Percentiles rank a stretch among this genome's conserved stretches.
Evolutionary conservation across 2,113 vertebrate species (phyloP).

Genomic region (Leiothrix lutea): DNA sequence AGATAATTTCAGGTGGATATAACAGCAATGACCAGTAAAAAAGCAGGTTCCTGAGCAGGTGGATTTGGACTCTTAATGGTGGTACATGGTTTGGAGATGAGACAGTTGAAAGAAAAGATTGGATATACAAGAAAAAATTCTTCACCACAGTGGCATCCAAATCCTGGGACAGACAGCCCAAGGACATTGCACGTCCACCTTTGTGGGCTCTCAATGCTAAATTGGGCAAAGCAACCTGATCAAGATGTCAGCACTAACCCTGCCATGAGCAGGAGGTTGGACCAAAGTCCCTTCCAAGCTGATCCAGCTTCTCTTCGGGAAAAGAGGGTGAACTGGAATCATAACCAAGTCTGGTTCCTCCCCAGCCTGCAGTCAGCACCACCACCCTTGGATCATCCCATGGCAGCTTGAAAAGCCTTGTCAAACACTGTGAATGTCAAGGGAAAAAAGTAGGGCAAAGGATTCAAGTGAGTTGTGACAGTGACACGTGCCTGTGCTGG

Average conservation of each 20-base stretch:
- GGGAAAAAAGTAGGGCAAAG: constrained; percentile 45
- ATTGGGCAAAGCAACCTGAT: not conserved
- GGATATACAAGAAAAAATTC: too few species aligned
- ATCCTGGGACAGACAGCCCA: not conserved
- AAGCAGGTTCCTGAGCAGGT: not conserved
- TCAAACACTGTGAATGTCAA: constrained; percentile 21
- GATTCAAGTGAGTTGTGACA: not conserved
- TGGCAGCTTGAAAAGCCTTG: constrained; percentile 32
- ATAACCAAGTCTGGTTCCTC: not conserved
- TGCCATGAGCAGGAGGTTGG: not conserved
- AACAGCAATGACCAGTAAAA: not conserved
- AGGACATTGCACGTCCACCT: not conserved
- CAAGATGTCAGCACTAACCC: not conserved
- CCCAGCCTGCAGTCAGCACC: not conserved
- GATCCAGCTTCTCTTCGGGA: not conserved
- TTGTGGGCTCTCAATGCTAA: not conserved
- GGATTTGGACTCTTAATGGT: not conserved
- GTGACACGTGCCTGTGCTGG: not conserved
- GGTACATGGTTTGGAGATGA: not conserved
- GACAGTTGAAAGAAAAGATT: not conserved
- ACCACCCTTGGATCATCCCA: constrained; percentile 11
- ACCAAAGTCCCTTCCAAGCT: not conserved
- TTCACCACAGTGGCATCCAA: not conserved
- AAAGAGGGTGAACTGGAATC: not conserved
- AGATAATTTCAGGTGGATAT: accelerated